Evolutionary conservation across 1,140 invertebrate genomes (phyloP).

Genomic region (Lepidotrigona ventralis): DNA sequence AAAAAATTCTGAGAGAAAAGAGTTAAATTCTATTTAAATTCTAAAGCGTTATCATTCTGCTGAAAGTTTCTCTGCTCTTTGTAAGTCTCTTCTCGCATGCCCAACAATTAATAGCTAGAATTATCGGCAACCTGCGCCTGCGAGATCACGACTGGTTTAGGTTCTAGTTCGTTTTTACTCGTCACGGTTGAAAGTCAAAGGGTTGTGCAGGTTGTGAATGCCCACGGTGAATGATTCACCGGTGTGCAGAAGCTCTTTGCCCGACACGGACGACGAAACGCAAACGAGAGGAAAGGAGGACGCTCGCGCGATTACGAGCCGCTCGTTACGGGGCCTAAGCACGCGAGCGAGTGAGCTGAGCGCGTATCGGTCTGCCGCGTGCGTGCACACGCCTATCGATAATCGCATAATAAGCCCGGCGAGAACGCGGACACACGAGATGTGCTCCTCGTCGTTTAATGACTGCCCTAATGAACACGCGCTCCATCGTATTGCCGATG

Average conservation of each 20-base stretch:
- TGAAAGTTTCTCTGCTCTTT: no score
- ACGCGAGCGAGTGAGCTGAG: neutral
- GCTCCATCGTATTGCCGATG: conserved; percentile 33
- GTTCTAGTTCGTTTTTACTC: neutral
- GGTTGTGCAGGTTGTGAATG: neutral
- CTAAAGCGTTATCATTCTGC: no score
- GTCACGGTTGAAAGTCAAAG: neutral
- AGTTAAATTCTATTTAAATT: no score
- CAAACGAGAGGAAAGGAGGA: neutral
- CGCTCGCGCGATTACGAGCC: no score
- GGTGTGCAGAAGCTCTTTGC: no score
- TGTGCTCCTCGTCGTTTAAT: conserved; percentile 14
- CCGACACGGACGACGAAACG: neutral
- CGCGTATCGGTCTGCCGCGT: neutral
- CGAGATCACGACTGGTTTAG: neutral
- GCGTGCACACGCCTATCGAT: conserved; percentile 6
- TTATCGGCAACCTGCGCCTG: neutral
- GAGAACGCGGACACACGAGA: conserved; percentile 6
- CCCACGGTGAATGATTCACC: no score
- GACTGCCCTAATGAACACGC: conserved; percentile 44
- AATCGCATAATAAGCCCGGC: conserved; percentile 37
- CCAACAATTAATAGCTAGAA: no score
- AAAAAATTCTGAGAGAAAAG: no score
- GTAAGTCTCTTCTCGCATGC: no score
- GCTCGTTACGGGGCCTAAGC: neutral